A percentile compares a stretch with the other conserved stretches of the same genome.
These are phyloP conservation scores for Carassius auratus DNA, from an alignment of 2,113 vertebrate genomes.

Conservation along the genomic window DNA sequence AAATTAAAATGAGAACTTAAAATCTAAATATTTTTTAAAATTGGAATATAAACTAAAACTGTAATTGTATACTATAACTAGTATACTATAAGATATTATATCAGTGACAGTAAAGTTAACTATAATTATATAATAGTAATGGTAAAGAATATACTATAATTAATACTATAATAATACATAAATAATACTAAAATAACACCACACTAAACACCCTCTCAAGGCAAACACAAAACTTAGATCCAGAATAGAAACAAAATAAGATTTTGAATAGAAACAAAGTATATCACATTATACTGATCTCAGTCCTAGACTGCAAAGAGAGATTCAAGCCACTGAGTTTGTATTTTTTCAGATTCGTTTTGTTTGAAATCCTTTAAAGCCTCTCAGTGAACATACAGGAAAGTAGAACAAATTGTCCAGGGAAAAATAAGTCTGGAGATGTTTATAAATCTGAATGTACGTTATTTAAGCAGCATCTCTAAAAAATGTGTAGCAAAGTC, in stretches of 20 bases:
- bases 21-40: no score
- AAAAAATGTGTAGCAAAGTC: neutral
- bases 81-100: no score
- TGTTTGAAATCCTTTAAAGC: neutral
- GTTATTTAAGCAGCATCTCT: neutral
- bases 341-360: neutral
- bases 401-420: neutral
- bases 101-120: no score
- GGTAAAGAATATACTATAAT: neutral
- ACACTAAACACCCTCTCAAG: neutral
- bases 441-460: neutral
- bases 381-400: neutral
- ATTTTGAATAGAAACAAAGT: neutral
- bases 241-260: no score
- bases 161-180: neutral
- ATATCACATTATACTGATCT: neutral
- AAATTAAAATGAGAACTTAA: neutral
- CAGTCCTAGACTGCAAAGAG: neutral
- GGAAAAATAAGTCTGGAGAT: neutral
- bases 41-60: no score
- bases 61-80: no score
- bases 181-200: neutral
- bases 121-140: neutral
- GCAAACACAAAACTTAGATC: neutral
- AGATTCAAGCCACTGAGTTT: no score